A percentile compares a stretch with the other conserved stretches of the same genome.
These are phyloP conservation scores for Muschampia plurimacula DNA, from an alignment of 2,888 invertebrate species.

Conservation along the genomic window DNA sequence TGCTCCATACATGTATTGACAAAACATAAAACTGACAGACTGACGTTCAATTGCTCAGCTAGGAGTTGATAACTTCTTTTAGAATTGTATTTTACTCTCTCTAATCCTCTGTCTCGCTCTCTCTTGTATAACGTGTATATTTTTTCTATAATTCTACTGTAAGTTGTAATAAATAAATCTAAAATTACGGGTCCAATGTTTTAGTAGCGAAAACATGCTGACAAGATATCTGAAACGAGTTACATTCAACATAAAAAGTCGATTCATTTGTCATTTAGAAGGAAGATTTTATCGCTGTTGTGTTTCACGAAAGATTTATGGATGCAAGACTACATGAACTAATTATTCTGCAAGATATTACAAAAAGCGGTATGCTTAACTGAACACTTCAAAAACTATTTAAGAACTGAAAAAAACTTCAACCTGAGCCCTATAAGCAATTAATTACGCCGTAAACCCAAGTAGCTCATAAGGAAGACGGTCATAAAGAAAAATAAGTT, in stretches of 20 bases:
- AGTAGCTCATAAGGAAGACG: slow-evolving; percentile 55
- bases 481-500: slow-evolving; percentile 50
- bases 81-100: too few species aligned
- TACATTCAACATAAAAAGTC: slow-evolving; percentile 36
- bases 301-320: slow-evolving; percentile 31
- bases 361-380: slow-evolving; percentile 24
- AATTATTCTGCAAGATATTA: slow-evolving; percentile 28
- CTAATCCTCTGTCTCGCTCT: too few species aligned
- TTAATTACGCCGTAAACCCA: slow-evolving; percentile 55
- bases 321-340: slow-evolving; percentile 26
- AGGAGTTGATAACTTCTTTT: too few species aligned
- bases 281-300: slow-evolving; percentile 37
- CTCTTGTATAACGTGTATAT: too few species aligned
- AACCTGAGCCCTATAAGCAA: slow-evolving; percentile 47
- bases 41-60: too few species aligned
- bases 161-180: slow-evolving; percentile 25
- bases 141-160: not conserved
- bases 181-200: slow-evolving; percentile 22
- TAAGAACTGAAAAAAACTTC: slow-evolving; percentile 16
- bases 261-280: slow-evolving; percentile 39
- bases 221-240: slow-evolving; percentile 38
- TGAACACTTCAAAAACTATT: slow-evolving; percentile 25
- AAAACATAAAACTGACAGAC: too few species aligned
- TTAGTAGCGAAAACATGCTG: slow-evolving; percentile 31
- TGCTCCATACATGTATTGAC: too few species aligned